Percentiles rank a stretch among this genome's conserved stretches.
phyloP scores from a whole-genome alignment of 2,888 invertebrate genomes.

The Elaeidobius kamerunicus region DNA sequence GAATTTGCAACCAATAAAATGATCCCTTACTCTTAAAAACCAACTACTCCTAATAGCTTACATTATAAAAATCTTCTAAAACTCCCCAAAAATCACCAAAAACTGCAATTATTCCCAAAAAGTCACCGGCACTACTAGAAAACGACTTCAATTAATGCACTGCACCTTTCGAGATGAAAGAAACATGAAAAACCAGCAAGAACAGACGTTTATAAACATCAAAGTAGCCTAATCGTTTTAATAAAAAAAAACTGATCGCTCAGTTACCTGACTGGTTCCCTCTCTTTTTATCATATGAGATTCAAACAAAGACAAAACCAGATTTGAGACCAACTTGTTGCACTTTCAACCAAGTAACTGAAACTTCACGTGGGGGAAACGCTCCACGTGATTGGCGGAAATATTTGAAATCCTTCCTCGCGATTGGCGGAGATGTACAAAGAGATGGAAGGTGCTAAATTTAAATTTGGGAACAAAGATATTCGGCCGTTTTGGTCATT shows the following conservation, averaged over 20 bases:
- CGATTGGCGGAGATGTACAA: conserved; percentile 13
- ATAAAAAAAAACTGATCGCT: background rate
- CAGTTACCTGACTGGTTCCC: too few species aligned
- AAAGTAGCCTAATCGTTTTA: conserved; percentile 3
- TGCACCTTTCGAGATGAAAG: conserved; percentile 13
- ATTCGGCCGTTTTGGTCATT: conserved; percentile 1
- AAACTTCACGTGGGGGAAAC: conserved; percentile 9
- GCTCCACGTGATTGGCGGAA: conserved; percentile 3
- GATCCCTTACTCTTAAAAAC: too few species aligned
- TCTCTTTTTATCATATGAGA: too few species aligned
- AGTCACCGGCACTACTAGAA: conserved; percentile 11
- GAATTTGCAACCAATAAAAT: too few species aligned
- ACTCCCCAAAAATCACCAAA: background rate
- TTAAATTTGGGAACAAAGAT: conserved; percentile 21
- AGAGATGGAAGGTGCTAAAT: conserved; percentile 16
- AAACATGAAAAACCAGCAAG: conserved; percentile 15
- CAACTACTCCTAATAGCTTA: conserved; percentile 1
- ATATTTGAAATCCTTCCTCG: conserved; percentile 3
- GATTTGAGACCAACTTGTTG: too few species aligned
- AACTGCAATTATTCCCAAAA: conserved; percentile 3
- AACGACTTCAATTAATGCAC: conserved; percentile 9
- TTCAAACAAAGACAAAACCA: too few species aligned
- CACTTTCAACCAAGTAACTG: too few species aligned
- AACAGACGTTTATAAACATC: conserved; percentile 24
- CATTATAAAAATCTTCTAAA: background rate